Evolutionary conservation across 2,888 invertebrate genomes (phyloP).

Genomic region (Noctua janthina): DNA sequence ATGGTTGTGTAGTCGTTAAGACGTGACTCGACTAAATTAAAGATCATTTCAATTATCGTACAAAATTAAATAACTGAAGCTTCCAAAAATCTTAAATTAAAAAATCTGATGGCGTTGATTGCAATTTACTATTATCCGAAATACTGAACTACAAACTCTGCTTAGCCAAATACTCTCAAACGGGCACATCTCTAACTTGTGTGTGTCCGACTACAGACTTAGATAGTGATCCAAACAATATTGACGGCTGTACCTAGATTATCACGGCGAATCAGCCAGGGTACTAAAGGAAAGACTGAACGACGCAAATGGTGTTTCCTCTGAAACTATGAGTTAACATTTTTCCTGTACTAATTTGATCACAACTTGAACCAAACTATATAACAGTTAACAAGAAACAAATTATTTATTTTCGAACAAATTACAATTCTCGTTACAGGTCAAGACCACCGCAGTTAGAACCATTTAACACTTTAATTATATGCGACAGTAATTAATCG

Average conservation of each 20-base stretch:
- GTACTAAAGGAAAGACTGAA: not conserved
- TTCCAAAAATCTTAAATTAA: not conserved
- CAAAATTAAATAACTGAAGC: not conserved
- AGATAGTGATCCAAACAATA: not conserved
- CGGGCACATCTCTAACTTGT: not conserved
- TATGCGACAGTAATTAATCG: slow-evolving; percentile 42
- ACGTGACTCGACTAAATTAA: slow-evolving; percentile 10
- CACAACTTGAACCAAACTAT: not conserved
- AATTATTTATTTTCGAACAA: not conserved
- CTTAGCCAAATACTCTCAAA: not conserved
- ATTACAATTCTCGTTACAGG: slow-evolving; percentile 32
- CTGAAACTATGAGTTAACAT: not conserved
- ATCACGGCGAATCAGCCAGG: not conserved
- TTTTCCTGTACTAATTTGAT: slow-evolving; percentile 40
- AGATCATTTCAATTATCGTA: not conserved
- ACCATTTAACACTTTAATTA: slow-evolving; percentile 36
- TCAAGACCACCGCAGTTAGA: slow-evolving; percentile 35
- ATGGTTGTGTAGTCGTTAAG: not conserved
- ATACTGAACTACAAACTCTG: not conserved
- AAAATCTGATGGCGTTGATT: not conserved
- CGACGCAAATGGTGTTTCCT: not conserved
- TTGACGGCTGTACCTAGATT: not conserved
- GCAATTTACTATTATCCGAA: not conserved
- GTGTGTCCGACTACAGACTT: not conserved
- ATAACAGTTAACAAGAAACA: not conserved